Base-by-base conservation (phyloP, 1,140 invertebrate genomes). In the Formica selysi region DNA sequence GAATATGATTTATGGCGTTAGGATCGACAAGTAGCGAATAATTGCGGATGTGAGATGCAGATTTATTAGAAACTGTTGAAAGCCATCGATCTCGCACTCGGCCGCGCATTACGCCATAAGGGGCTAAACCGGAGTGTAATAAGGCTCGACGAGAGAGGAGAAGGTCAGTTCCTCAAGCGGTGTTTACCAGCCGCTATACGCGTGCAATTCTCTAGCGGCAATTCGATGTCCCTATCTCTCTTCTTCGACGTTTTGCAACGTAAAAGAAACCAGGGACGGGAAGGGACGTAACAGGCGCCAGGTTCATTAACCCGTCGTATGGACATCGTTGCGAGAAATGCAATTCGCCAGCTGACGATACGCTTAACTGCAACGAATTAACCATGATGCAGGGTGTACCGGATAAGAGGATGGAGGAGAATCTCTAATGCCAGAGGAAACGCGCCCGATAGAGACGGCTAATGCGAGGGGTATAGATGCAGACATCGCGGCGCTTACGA, bases 311-410 rank as follows among this genome's bases (percentile, higher is more conserved):
- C 87, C 87, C 87, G 87, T 86, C 54, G 76, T 76, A 81, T 10
- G 57, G 67, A 76, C 81, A 48, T 78, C 76, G 78, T 74, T 36
- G 74, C 57, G 5, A 81, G 87, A 92, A 86, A 92, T 93, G 92
- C 92, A 93, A 91, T 93, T 91, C 80, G 89, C 92, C 92, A 93
- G 92, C 92, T 93, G 92, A 91, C 92, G 92, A 91, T 92, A 91
- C 92, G 88, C 86, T 89, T 88, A 91, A 87, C 79, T 93, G 91
- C 91, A 92, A 87, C 88, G 68, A 76, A 86, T 81, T 83, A 88
- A 88, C 85, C 91, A 84, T 65, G 90, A 79, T 88, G 87, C 73
- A 62, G 73, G 44, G 51, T 78, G 62, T 71, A 89, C 64, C 54
- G 26, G 57, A 61, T 2, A 26, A 32, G 32, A 83, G 26, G 38